A percentile compares a stretch with the other conserved stretches of the same genome.
Conservation (phyloP, 2,888 invertebrate genomes). For the Quadriops clusia region DNA sequence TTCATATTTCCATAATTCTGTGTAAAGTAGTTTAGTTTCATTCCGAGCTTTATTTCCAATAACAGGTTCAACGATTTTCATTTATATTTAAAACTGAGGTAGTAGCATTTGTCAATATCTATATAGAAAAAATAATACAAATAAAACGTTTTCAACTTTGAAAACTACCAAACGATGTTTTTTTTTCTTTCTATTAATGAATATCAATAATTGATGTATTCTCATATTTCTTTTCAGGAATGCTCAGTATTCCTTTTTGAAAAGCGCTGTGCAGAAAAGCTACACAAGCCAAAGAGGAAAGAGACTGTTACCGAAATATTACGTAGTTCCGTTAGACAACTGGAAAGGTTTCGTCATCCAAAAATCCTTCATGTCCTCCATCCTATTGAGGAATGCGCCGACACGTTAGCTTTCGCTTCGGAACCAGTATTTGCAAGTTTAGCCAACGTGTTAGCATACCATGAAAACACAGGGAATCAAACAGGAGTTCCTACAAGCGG, state of each 20-base stretch:
- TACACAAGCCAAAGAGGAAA: slow-evolving; percentile 83
- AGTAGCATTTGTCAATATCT: too few species aligned
- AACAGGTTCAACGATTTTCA: too few species aligned
- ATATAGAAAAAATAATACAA: too few species aligned
- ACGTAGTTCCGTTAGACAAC: slow-evolving; percentile 62
- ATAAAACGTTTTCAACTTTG: too few species aligned
- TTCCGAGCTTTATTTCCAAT: too few species aligned
- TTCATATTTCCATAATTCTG: too few species aligned
- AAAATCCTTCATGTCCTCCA: slow-evolving; percentile 61
- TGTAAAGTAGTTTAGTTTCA: too few species aligned
- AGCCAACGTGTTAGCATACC: slow-evolving; percentile 76
- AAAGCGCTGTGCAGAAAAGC: slow-evolving; percentile 82
- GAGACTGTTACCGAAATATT: slow-evolving; percentile 86
- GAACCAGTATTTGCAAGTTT: slow-evolving; percentile 84
- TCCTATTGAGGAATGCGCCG: slow-evolving; percentile 68
- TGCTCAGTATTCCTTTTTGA: slow-evolving; percentile 90
- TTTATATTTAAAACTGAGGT: too few species aligned
- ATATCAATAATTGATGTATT: too few species aligned
- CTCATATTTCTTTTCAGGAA: too few species aligned
- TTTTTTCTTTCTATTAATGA: too few species aligned
- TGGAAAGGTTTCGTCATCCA: slow-evolving; percentile 77
- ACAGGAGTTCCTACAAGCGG: slow-evolving; percentile 34
- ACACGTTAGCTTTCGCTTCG: slow-evolving; percentile 88
- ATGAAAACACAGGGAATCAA: slow-evolving; percentile 46
- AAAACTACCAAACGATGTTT: too few species aligned